Conservation (phyloP, 2,113 vertebrate species). For the Notechis scutatus region DNA sequence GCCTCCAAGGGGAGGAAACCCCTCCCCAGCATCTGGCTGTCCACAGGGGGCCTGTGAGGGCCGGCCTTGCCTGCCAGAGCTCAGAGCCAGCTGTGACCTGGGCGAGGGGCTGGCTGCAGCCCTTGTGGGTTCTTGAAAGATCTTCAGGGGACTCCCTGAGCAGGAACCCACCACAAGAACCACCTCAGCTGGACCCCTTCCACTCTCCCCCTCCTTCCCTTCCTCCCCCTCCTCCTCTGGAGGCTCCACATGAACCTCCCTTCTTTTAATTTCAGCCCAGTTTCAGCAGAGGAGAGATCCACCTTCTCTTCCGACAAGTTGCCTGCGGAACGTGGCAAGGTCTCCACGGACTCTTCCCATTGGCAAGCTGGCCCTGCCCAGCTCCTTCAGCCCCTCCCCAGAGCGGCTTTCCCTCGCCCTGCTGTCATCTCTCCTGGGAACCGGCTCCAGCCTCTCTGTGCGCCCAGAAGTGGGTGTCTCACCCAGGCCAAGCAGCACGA, state of each 20-base stretch:
- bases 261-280: background rate
- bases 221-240: too few species aligned
- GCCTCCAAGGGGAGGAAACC: background rate
- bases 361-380: background rate
- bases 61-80: background rate
- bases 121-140: constrained; percentile 44
- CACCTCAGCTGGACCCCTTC: background rate
- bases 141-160: constrained; percentile 50
- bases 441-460: background rate
- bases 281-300: background rate
- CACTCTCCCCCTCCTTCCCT: background rate
- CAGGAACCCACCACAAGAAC: background rate
- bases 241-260: background rate
- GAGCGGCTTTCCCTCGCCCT: background rate
- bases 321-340: background rate
- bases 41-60: rapidly evolving
- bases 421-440: background rate
- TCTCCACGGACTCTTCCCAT: background rate
- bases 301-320: background rate
- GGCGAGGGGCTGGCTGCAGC: constrained; percentile 63
- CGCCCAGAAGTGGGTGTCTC: background rate
- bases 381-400: background rate
- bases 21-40: background rate
- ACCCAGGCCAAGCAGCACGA: background rate
- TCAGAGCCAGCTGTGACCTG: background rate